phyloP scores from a whole-genome alignment of 2,888 invertebrate species.

The Lycophotia porphyrea region DNA sequence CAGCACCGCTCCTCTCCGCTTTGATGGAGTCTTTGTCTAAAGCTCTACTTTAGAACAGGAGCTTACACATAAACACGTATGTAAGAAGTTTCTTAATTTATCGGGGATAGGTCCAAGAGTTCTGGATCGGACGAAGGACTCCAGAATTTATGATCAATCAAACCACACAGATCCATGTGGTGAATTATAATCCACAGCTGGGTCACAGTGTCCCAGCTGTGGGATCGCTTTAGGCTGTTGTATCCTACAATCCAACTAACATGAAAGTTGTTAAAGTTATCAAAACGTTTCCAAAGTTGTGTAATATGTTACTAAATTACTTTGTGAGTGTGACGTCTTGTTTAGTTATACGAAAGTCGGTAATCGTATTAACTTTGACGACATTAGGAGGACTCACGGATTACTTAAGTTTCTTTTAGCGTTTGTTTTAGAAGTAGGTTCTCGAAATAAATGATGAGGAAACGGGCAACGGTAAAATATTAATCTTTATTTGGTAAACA shows the following conservation, averaged over 20 bases:
- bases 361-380: conserved; percentile 30
- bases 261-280: conserved; percentile 12
- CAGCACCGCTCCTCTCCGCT: too few species aligned
- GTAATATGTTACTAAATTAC: conserved; percentile 21
- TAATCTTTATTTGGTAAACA: background rate
- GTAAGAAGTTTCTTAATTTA: background rate
- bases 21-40: too few species aligned
- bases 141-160: background rate
- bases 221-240: background rate
- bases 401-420: conserved; percentile 12
- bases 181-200: background rate
- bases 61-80: background rate
- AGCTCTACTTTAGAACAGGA: too few species aligned
- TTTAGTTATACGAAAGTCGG: conserved; percentile 16
- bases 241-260: background rate
- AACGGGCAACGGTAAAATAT: background rate
- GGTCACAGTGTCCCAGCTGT: background rate
- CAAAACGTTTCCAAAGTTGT: conserved; percentile 22
- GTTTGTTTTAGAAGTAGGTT: conserved; percentile 2
- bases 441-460: background rate
- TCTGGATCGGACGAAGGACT: background rate
- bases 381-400: conserved; percentile 4
- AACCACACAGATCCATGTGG: background rate
- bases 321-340: conserved; percentile 7
- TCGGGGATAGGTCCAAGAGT: background rate